Conservation (phyloP, 2,113 vertebrate species). For the Nansenia antarctica region DNA sequence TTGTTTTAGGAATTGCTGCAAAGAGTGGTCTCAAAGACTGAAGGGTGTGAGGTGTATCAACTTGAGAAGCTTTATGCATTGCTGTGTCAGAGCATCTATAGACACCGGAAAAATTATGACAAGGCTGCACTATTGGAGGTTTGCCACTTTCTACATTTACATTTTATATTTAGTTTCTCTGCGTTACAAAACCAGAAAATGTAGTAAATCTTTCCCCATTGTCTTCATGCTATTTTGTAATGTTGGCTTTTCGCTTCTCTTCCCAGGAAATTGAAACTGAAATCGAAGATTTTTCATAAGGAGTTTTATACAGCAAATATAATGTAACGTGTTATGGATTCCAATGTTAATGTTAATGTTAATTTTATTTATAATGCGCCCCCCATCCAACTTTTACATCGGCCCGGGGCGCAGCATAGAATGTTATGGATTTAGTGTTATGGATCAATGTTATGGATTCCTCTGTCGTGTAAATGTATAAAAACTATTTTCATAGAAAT, state of each 20-base stretch:
- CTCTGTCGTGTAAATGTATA: slow-evolving; percentile 41
- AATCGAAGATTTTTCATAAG: slow-evolving; percentile 71
- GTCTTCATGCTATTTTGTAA: too few relatives aligned
- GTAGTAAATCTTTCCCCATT: background rate
- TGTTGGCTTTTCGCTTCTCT: too few relatives aligned
- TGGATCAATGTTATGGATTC: background rate
- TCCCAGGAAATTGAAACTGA: slow-evolving; percentile 81
- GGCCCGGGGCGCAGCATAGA: too few relatives aligned
- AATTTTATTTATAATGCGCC: too few relatives aligned
- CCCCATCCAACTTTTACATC: too few relatives aligned
- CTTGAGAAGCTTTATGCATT: slow-evolving; percentile 91
- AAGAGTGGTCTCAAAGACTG: slow-evolving; percentile 71
- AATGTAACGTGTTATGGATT: slow-evolving; percentile 38
- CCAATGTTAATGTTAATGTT: too few relatives aligned
- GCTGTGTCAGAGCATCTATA: slow-evolving; percentile 90
- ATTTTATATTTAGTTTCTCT: background rate
- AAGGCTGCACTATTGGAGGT: slow-evolving; percentile 86
- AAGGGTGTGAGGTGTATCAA: slow-evolving; percentile 77
- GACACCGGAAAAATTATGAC: slow-evolving; percentile 82
- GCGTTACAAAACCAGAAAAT: slow-evolving; percentile 5
- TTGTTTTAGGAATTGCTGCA: slow-evolving; percentile 78
- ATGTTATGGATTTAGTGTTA: too few relatives aligned
- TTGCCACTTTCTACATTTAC: slow-evolving; percentile 1
- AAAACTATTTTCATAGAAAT: slow-evolving; percentile 50
- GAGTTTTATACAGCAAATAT: slow-evolving; percentile 20